Percentiles rank a stretch among this genome's conserved stretches.
Conservation (phyloP, 2,797 vertebrate genomes). For the Manis javanica region DNA sequence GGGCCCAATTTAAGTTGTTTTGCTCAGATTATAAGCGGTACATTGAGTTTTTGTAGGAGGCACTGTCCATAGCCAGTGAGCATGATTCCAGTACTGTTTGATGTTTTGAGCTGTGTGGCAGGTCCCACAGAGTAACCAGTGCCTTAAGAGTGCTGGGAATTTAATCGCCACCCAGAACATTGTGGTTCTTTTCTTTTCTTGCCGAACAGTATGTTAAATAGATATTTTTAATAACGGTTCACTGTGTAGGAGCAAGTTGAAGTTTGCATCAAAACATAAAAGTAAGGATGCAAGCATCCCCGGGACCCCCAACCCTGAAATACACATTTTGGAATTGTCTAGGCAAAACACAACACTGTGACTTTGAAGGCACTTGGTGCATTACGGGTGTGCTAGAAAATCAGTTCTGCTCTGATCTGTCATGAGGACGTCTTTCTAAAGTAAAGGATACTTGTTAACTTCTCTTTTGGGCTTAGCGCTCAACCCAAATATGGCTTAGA, state of each 20-base stretch:
- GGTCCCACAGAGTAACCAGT: not conserved
- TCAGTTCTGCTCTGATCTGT: not conserved
- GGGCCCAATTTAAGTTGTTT: conserved; percentile 1
- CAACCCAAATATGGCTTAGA: not conserved
- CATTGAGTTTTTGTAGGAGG: not conserved
- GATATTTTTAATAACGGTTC: not conserved
- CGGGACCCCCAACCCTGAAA: accelerated
- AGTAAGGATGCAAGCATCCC: not conserved
- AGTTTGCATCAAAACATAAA: not conserved
- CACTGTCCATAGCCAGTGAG: not conserved
- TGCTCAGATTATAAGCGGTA: not conserved
- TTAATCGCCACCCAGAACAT: not conserved
- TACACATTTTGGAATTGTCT: not conserved
- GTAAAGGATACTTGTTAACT: not conserved
- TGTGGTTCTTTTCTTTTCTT: not conserved
- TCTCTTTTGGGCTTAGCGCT: not conserved
- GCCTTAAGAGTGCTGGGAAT: not conserved
- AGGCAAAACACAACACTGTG: not conserved
- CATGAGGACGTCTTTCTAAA: not conserved
- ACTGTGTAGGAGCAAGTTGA: not conserved
- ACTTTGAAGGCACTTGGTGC: not conserved
- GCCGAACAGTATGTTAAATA: not conserved
- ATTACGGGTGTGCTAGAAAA: not conserved
- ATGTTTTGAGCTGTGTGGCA: not conserved
- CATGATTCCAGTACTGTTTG: not conserved